These are phyloP conservation scores for Hyperoplus lanceolatus DNA, from an alignment of 2,797 vertebrate species.

Conservation along the genomic window DNA sequence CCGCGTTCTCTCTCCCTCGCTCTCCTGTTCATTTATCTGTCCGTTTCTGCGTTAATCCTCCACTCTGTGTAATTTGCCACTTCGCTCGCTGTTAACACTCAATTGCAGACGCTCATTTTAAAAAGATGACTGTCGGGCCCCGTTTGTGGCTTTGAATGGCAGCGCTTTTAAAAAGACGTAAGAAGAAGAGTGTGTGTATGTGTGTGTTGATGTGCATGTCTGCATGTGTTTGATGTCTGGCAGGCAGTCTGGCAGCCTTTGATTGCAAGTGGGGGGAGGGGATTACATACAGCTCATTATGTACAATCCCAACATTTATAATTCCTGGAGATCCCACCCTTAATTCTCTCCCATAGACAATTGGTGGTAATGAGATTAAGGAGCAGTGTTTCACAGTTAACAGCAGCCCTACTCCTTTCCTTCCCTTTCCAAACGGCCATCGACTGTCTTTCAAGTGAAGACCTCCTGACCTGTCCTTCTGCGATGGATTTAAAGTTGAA, in stretches of 20 bases:
- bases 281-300: constrained; percentile 86
- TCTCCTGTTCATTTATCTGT: constrained; percentile 76
- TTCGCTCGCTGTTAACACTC: constrained; percentile 74
- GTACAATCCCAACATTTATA: constrained; percentile 82
- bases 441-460: constrained; percentile 8
- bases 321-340: constrained; percentile 84
- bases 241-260: constrained; percentile 67
- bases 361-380: constrained; percentile 86
- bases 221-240: constrained; percentile 54
- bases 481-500: constrained; percentile 22
- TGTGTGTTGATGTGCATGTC: constrained; percentile 9
- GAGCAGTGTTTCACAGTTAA: constrained; percentile 65
- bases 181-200: constrained; percentile 10
- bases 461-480: constrained; percentile 7
- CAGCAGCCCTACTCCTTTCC: constrained; percentile 40
- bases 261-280: constrained; percentile 70
- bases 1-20: constrained; percentile 29
- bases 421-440: constrained; percentile 36
- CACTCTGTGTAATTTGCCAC: constrained; percentile 80
- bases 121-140: constrained; percentile 70
- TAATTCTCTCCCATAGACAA: constrained; percentile 87
- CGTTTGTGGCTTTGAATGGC: constrained; percentile 67
- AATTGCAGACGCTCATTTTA: constrained; percentile 79
- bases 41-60: constrained; percentile 75
- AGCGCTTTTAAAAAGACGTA: constrained; percentile 57